Evolutionary conservation across 2,113 vertebrate genomes (phyloP).

Genomic region (Coptodon bakossiorum): DNA sequence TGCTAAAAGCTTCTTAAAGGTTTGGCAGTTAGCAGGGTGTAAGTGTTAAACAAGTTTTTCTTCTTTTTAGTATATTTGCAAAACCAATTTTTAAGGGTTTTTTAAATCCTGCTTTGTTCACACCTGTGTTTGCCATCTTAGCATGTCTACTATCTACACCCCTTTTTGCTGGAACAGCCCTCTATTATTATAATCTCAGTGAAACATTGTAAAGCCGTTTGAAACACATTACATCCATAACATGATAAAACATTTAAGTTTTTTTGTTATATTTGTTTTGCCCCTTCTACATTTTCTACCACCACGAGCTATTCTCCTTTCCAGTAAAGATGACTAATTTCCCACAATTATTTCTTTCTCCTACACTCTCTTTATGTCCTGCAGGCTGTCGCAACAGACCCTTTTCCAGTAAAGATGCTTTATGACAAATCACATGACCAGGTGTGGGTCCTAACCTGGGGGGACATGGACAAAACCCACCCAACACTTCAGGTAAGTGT

Average conservation of each 20-base stretch:
- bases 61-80: not conserved
- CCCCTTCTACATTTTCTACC: not conserved
- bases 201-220: not conserved
- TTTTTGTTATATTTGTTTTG: not conserved
- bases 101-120: not conserved
- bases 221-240: not conserved
- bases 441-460: conserved; percentile 94
- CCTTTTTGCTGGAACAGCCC: not conserved
- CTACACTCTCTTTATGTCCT: not conserved
- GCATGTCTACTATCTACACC: not conserved
- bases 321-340: not conserved
- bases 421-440: conserved; percentile 98
- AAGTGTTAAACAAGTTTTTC: not conserved
- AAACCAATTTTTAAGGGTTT: not conserved
- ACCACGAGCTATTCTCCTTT: not conserved
- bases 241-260: not conserved
- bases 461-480: conserved; percentile 74
- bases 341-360: not conserved
- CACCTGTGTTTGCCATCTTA: not conserved
- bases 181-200: not conserved
- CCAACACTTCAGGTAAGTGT: conserved; percentile 82
- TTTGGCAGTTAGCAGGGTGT: not conserved
- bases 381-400: conserved; percentile 84
- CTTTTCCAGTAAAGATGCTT: conserved; percentile 84
- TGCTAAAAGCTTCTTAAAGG: not conserved